phyloP scores from a whole-genome alignment of 2,797 vertebrate species.

The Poeciliopsis turneri region DNA sequence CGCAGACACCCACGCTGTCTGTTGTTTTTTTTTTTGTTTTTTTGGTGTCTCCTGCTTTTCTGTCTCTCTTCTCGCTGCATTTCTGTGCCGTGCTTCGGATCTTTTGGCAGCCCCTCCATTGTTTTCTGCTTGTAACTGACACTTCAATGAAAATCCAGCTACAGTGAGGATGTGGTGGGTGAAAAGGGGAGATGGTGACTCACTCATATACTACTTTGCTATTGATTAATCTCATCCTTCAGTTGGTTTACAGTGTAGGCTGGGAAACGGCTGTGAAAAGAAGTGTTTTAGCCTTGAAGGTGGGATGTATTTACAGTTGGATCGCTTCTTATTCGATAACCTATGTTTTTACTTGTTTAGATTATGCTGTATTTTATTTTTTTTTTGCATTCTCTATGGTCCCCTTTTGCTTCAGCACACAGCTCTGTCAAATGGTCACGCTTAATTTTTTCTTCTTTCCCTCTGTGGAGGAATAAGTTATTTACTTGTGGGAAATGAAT shows the following conservation, averaged over 20 bases:
- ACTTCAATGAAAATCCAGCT: conserved; percentile 44
- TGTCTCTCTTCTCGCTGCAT: conserved; percentile 28
- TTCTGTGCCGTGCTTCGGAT: conserved; percentile 16
- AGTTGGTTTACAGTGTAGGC: conserved; percentile 21
- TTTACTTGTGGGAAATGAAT: conserved; percentile 68
- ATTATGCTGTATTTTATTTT: conserved; percentile 1
- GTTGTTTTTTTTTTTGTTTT: conserved; percentile 22
- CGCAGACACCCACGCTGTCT: neutral
- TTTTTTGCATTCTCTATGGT: neutral
- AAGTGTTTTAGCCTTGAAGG: neutral
- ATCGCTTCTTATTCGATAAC: neutral
- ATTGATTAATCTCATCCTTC: conserved; percentile 42
- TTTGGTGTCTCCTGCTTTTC: conserved; percentile 40
- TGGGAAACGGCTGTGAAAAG: neutral
- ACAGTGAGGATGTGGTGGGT: conserved; percentile 38
- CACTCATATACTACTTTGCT: conserved; percentile 30
- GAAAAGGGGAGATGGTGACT: conserved; percentile 42
- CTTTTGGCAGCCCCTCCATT: conserved; percentile 46
- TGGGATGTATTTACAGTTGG: conserved; percentile 2
- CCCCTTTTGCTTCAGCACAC: conserved; percentile 16
- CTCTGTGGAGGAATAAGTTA: conserved; percentile 58
- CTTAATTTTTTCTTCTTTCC: conserved; percentile 36
- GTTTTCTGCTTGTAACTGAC: conserved; percentile 35
- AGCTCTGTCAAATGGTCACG: conserved; percentile 38
- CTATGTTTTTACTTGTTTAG: neutral